These are phyloP conservation scores for Champsocephalus esox DNA, from an alignment of 2,797 vertebrate species.

Conservation along the genomic window DNA sequence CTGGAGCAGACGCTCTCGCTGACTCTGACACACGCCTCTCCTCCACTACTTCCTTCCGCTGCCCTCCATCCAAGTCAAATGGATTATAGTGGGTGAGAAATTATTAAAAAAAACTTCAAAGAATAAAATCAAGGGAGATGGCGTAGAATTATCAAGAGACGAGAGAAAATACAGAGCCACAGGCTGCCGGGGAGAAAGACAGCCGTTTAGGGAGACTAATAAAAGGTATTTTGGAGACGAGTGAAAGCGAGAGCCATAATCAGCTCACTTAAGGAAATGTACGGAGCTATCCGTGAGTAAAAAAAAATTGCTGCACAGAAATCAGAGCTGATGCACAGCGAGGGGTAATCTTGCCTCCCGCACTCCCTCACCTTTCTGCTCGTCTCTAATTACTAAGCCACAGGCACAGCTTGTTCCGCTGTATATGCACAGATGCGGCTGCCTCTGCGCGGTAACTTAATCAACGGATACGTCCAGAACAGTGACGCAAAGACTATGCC, in stretches of 20 bases:
- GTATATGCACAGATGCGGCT: constrained; percentile 69
- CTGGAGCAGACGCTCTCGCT: constrained; percentile 80
- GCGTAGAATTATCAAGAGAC: constrained; percentile 41
- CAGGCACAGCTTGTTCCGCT: constrained; percentile 81
- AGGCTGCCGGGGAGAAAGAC: constrained; percentile 37
- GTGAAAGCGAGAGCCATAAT: constrained; percentile 64
- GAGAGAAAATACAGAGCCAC: constrained; percentile 40
- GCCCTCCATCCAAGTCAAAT: constrained; percentile 70
- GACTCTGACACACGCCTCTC: constrained; percentile 80
- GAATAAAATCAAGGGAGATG: constrained; percentile 56
- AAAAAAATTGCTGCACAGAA: constrained; percentile 70
- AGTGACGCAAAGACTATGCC: constrained; percentile 64
- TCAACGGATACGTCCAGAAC: constrained; percentile 73
- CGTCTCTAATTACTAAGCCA: constrained; percentile 77
- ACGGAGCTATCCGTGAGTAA: constrained; percentile 59
- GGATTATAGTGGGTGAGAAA: constrained; percentile 60
- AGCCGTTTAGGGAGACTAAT: constrained; percentile 47
- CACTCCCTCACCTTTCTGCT: constrained; percentile 61
- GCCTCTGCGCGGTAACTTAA: constrained; percentile 76
- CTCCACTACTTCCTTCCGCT: constrained; percentile 78
- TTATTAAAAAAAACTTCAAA: constrained; percentile 37
- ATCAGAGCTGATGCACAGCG: constrained; percentile 69
- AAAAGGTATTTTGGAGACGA: constrained; percentile 67
- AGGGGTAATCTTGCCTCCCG: constrained; percentile 57
- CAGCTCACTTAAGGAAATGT: constrained; percentile 76